Percentiles rank a stretch among this genome's conserved stretches.
These are phyloP conservation scores for Sterrhoptilus dennistouni DNA, from an alignment of 2,113 vertebrate genomes.

Conservation along the genomic window DNA sequence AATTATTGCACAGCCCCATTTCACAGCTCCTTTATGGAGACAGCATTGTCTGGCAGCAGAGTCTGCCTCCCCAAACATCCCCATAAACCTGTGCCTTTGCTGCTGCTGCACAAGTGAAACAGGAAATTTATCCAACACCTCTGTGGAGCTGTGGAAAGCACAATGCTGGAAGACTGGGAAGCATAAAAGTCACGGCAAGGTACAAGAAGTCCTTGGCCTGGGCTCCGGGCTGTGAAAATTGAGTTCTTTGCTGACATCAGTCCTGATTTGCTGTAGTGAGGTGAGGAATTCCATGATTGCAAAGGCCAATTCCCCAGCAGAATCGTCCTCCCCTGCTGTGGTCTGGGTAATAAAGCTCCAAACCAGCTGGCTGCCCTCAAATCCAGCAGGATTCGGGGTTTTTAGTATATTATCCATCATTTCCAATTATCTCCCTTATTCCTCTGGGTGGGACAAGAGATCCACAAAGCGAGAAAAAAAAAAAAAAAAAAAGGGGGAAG, in stretches of 20 bases:
- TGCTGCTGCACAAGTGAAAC: not conserved
- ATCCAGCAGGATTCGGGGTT: not conserved
- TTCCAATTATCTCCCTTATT: not conserved
- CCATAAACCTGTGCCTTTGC: not conserved
- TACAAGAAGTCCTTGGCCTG: not conserved
- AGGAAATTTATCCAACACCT: slow-evolving; percentile 33
- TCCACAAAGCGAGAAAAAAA: not conserved
- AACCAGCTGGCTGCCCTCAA: not conserved
- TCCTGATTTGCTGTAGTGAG: not conserved
- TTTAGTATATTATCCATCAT: not conserved
- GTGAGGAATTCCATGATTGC: not conserved
- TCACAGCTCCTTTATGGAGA: slow-evolving; percentile 1
- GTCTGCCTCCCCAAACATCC: not conserved
- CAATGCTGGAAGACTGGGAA: not conserved
- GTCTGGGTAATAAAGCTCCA: not conserved
- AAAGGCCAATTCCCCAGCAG: not conserved
- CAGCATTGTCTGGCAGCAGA: not conserved
- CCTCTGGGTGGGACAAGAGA: not conserved
- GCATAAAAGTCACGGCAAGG: not conserved
- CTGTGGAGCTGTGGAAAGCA: not conserved
- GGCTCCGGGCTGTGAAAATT: not conserved
- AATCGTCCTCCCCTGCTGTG: not conserved
- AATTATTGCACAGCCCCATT: not conserved
- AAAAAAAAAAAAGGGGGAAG: not conserved
- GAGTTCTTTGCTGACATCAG: not conserved